A percentile compares a stretch with the other conserved stretches of the same genome.
phyloP scores from a whole-genome alignment of 2,113 vertebrate species.

The Vicugna pacos region DNA sequence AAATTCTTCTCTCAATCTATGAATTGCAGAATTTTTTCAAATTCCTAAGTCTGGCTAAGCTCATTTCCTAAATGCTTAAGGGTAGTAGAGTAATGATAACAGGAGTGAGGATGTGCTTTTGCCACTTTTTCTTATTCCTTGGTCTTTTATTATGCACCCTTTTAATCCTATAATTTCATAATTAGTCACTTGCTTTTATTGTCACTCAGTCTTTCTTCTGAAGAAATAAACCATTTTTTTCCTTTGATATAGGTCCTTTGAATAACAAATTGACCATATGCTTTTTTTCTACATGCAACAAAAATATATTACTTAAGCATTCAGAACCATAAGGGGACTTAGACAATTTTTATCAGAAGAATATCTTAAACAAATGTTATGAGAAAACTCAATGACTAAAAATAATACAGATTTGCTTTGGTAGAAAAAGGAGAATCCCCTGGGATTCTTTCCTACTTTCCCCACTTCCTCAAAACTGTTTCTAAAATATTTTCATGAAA shows the following conservation, averaged over 20 bases:
- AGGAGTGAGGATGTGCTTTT: background rate
- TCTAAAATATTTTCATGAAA: slow-evolving; percentile 27
- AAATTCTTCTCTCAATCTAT: background rate
- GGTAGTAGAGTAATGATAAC: background rate
- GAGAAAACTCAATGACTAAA: background rate
- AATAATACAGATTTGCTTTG: background rate
- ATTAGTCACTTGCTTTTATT: slow-evolving; percentile 25
- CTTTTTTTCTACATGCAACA: background rate
- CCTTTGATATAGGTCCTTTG: background rate
- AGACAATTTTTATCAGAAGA: slow-evolving; percentile 14
- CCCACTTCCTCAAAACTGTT: background rate
- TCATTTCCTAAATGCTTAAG: background rate
- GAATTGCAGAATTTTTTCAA: background rate
- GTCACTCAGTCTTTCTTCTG: slow-evolving; percentile 3
- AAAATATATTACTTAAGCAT: background rate
- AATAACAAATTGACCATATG: background rate
- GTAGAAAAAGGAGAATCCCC: background rate
- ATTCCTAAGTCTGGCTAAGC: background rate
- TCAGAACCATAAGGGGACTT: background rate
- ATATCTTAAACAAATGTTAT: background rate
- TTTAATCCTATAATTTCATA: background rate
- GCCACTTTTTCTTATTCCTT: background rate
- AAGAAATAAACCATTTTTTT: background rate
- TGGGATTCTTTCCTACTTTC: background rate
- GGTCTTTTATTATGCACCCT: background rate